Evolutionary conservation across 1,140 invertebrate species (phyloP).

Genomic region (Drosophila kurseongensis): DNA sequence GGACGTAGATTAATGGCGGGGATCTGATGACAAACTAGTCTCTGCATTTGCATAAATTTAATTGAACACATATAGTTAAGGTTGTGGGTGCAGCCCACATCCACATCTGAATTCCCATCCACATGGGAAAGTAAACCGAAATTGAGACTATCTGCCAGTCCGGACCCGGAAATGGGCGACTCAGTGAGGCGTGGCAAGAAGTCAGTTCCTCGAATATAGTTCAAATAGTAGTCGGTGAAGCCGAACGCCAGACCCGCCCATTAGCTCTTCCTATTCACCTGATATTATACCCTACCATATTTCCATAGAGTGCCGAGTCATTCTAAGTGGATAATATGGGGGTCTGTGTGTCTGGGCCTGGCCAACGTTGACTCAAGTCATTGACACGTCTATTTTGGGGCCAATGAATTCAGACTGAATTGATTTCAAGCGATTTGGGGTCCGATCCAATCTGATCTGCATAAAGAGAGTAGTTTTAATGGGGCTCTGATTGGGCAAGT

Average conservation of each 20-base stretch:
- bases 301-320: conserved; percentile 14
- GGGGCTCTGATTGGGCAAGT: neutral
- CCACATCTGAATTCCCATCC: neutral
- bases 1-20: conserved; percentile 30
- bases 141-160: neutral
- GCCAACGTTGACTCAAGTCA: conserved; percentile 22
- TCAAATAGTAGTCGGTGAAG: conserved; percentile 28
- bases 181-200: conserved; percentile 35
- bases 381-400: conserved; percentile 40
- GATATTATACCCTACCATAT: neutral
- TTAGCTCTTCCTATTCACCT: conserved; percentile 19
- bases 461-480: conserved; percentile 22
- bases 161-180: conserved; percentile 40
- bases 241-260: conserved; percentile 23
- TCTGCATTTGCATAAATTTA: conserved; percentile 29
- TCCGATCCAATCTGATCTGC: neutral
- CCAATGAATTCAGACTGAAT: conserved; percentile 31
- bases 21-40: neutral
- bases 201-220: conserved; percentile 26
- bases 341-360: neutral
- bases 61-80: neutral
- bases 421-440: neutral
- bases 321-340: conserved; percentile 2
- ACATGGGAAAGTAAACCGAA: conserved; percentile 5
- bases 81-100: neutral